Evolutionary conservation across 2,888 invertebrate genomes (phyloP).

Genomic region (Cerastis rubricosa): DNA sequence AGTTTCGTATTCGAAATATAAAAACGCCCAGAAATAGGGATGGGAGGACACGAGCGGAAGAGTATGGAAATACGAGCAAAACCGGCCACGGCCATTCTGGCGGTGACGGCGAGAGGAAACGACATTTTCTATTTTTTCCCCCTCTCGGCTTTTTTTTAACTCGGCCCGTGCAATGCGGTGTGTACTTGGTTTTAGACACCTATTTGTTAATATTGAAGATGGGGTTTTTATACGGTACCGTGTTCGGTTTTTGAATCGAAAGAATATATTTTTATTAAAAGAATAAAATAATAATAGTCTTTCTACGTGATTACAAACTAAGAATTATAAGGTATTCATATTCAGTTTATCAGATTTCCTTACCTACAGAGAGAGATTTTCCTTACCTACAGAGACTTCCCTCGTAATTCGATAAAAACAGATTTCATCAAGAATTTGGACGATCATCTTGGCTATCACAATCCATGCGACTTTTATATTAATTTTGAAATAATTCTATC

Average conservation of each 20-base stretch:
- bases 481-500: too few relatives aligned
- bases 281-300: background rate
- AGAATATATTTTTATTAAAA: constrained; percentile 28
- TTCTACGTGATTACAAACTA: background rate
- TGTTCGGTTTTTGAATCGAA: constrained; percentile 31
- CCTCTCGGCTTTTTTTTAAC: constrained; percentile 56
- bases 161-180: constrained; percentile 56
- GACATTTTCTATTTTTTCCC: constrained; percentile 84
- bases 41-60: constrained; percentile 78
- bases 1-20: constrained; percentile 73
- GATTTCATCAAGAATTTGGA: background rate
- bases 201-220: constrained; percentile 66
- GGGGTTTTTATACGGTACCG: constrained; percentile 22
- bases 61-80: constrained; percentile 81
- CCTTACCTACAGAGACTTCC: background rate
- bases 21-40: constrained; percentile 81
- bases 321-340: background rate
- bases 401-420: background rate
- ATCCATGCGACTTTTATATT: too few relatives aligned
- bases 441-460: background rate
- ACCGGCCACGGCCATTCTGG: constrained; percentile 84
- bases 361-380: background rate
- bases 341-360: background rate
- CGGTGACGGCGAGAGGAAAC: constrained; percentile 87
- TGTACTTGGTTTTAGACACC: constrained; percentile 62